Evolutionary conservation across 2,888 invertebrate species (phyloP).

Genomic region (Heliconius erato): DNA sequence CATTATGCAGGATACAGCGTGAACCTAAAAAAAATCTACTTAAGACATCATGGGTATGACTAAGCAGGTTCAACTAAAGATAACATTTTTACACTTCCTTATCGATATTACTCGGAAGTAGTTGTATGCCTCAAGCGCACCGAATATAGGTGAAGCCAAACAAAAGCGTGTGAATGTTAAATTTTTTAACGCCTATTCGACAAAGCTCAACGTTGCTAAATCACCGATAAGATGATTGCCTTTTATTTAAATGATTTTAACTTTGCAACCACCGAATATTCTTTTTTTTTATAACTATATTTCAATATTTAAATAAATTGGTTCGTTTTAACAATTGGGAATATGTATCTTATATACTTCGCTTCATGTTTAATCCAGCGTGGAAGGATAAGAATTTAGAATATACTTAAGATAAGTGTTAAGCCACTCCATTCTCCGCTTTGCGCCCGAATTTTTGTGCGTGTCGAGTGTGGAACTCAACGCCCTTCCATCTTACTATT

Average conservation of each 20-base stretch:
- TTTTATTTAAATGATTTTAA: slow-evolving; percentile 42
- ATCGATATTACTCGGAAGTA: slow-evolving; percentile 71
- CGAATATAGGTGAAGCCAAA: slow-evolving; percentile 59
- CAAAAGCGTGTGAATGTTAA: slow-evolving; percentile 68
- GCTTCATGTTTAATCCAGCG: neutral
- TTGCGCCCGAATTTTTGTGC: neutral
- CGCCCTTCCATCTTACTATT: too few relatives aligned
- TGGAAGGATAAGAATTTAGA: neutral
- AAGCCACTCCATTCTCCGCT: neutral
- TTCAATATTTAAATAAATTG: too few relatives aligned
- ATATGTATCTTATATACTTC: neutral
- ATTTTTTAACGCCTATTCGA: slow-evolving; percentile 61
- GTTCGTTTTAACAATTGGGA: neutral
- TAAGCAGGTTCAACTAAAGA: slow-evolving; percentile 54
- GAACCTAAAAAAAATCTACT: slow-evolving; percentile 17
- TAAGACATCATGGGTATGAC: slow-evolving; percentile 53
- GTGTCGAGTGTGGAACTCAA: too few relatives aligned
- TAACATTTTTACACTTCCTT: slow-evolving; percentile 70
- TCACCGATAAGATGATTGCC: slow-evolving; percentile 54
- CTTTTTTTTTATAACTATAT: neutral
- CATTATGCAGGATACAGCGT: too few relatives aligned
- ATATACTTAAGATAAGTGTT: neutral
- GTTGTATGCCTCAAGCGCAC: slow-evolving; percentile 54
- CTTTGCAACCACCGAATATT: neutral
- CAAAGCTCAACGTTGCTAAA: slow-evolving; percentile 62